These are phyloP conservation scores for Euclidia mi DNA, from an alignment of 2,888 invertebrate species.

Conservation along the genomic window DNA sequence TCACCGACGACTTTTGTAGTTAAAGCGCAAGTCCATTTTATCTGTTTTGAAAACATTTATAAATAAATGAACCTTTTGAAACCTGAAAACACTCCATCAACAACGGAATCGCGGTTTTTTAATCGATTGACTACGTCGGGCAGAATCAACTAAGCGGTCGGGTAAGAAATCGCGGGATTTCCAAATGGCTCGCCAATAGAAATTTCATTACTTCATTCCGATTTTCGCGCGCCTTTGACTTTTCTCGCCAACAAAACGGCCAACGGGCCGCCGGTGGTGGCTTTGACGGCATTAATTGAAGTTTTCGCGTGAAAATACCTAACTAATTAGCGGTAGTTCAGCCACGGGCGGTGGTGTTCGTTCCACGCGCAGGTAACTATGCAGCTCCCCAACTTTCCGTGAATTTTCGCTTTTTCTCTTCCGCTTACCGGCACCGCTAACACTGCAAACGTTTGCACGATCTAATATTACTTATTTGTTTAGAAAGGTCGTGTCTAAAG, in stretches of 20 bases:
- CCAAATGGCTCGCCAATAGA: conserved; percentile 65
- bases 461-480: conserved; percentile 18
- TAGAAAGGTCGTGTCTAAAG: conserved; percentile 10
- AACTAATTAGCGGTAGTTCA: conserved; percentile 77
- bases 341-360: conserved; percentile 49
- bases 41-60: too few species aligned
- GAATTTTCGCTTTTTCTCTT: conserved; percentile 54
- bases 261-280: conserved; percentile 60
- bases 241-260: conserved; percentile 67
- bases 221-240: conserved; percentile 73
- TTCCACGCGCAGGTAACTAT: conserved; percentile 53
- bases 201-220: conserved; percentile 74
- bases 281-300: conserved; percentile 82
- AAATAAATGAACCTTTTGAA: too few species aligned
- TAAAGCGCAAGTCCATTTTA: too few species aligned
- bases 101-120: not conserved
- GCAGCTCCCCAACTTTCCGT: conserved; percentile 37
- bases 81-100: not conserved
- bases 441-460: conserved; percentile 10
- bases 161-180: conserved; percentile 61
- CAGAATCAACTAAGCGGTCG: conserved; percentile 44
- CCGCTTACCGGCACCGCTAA: conserved; percentile 20
- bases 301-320: conserved; percentile 80
- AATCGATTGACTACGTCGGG: conserved; percentile 43
- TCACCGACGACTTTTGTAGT: too few species aligned